Evolutionary conservation across 2,888 invertebrate genomes (phyloP), one percentile per base, ranked within the genome.

Genomic region (Acleris sparsana): DNA sequence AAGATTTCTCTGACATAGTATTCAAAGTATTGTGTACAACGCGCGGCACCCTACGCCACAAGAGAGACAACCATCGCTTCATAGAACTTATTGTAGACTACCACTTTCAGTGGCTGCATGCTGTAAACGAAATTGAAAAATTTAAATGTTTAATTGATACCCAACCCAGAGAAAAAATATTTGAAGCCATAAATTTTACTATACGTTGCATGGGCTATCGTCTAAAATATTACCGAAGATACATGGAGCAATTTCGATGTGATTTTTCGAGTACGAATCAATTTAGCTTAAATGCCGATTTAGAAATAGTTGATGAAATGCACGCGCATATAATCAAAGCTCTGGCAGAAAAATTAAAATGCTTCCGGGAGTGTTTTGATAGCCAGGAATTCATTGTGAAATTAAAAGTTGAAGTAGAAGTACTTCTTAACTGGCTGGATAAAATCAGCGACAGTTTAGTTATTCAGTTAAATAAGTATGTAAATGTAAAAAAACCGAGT

Each of bases 301-400:
- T 88, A 56, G 92, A 92, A 84, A 86, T 92, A 63, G 77, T 92
- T 22, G 87, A 89, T 78, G 89, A 86, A 29, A 92, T 92, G 92
- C 86, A 92, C 63, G 81, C 79, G 71, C 85, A 88, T 17, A 80
- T 85, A n/a, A 79, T 73, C 1, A 63, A 68, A 63, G 53, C 66
- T 43, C 81, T 92, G 62, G 69, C 80, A 52, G 82, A 86, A 22
- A 86, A 85, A 75, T 69, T 86, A 7, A 85, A 81, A 73, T 85
- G 82, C 70, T 86, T 87, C 48, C 80, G 79, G 72, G 80, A 73
- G 60, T 80, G 71, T 70, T 70, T 74, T 48, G 73, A 75, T 67
- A 75, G 81, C 20, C 72, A 75, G 17, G 85, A 87, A 72, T 89
- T 86, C 71, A 78, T 72, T 62, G 39, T 83, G 5, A 80, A 86